These are phyloP conservation scores for Hirudinaria manillensis DNA, from an alignment of 2,888 invertebrate species.

Conservation along the genomic window DNA sequence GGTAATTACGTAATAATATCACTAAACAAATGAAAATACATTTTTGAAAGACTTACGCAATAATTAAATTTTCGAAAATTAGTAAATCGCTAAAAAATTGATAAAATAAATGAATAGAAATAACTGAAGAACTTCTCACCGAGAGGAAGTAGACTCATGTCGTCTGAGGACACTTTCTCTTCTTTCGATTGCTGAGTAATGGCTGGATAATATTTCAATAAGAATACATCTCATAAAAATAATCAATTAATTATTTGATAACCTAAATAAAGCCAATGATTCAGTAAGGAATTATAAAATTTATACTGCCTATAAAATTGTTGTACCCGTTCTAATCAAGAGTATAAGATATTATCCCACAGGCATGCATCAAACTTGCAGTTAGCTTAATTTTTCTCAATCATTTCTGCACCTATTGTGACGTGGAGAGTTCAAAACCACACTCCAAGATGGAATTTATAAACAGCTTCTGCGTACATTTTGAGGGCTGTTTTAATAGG, in stretches of 20 bases:
- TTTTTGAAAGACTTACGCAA: too few relatives aligned
- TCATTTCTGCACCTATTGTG: constrained; percentile 1
- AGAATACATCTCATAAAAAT: too few relatives aligned
- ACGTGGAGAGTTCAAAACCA: background rate
- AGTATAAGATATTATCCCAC: background rate
- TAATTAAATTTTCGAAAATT: too few relatives aligned
- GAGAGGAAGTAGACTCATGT: background rate
- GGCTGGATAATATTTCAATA: too few relatives aligned
- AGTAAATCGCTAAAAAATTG: too few relatives aligned
- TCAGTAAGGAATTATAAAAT: background rate
- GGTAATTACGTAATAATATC: too few relatives aligned
- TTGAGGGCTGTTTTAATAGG: constrained; percentile 4
- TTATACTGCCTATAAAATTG: background rate
- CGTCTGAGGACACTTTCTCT: background rate
- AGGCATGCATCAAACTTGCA: background rate
- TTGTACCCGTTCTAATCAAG: background rate
- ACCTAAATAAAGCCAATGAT: too few relatives aligned
- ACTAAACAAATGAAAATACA: too few relatives aligned
- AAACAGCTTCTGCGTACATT: constrained; percentile 1
- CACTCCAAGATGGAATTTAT: background rate
- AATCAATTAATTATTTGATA: too few relatives aligned
- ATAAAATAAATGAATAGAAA: too few relatives aligned
- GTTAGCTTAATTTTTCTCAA: constrained; percentile 10
- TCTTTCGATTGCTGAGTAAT: background rate
- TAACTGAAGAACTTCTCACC: background rate